Percentiles rank a stretch among this genome's conserved stretches.
Evolutionary conservation across 2,888 invertebrate species (phyloP).

Genomic region (Conomelus anceps): DNA sequence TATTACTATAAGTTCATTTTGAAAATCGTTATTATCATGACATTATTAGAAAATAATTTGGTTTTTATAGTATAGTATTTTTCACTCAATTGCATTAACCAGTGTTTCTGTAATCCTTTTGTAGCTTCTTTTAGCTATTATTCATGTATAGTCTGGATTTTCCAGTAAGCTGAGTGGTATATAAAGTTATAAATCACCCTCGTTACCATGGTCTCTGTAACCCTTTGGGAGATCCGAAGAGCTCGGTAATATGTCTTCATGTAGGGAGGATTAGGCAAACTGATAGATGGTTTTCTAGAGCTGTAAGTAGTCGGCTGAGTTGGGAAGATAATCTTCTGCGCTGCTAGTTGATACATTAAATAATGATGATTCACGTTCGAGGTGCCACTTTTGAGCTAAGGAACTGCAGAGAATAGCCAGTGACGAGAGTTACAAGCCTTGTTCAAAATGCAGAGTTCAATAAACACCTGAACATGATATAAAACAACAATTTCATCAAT

Average conservation of each 20-base stretch:
- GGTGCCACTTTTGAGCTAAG: background rate
- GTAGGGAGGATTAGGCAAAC: background rate
- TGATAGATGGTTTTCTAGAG: background rate
- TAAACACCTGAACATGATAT: too few relatives aligned
- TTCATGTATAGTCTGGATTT: background rate
- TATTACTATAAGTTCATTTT: too few relatives aligned
- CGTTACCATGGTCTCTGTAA: background rate
- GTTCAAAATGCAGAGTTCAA: too few relatives aligned
- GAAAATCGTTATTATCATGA: too few relatives aligned
- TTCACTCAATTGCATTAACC: too few relatives aligned
- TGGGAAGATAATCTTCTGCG: background rate
- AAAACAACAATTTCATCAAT: too few relatives aligned
- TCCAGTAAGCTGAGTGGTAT: background rate
- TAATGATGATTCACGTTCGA: background rate
- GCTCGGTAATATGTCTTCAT: background rate
- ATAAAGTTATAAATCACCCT: background rate
- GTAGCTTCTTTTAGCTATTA: background rate
- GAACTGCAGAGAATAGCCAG: too few relatives aligned
- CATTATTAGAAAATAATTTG: too few relatives aligned
- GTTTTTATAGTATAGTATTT: too few relatives aligned
- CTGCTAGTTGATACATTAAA: background rate
- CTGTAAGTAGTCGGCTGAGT: background rate
- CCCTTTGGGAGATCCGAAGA: background rate
- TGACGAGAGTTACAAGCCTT: too few relatives aligned
- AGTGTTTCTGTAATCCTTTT: too few relatives aligned